These are phyloP conservation scores for Halichoeres trimaculatus DNA, from an alignment of 2,113 vertebrate species.

Conservation along the genomic window DNA sequence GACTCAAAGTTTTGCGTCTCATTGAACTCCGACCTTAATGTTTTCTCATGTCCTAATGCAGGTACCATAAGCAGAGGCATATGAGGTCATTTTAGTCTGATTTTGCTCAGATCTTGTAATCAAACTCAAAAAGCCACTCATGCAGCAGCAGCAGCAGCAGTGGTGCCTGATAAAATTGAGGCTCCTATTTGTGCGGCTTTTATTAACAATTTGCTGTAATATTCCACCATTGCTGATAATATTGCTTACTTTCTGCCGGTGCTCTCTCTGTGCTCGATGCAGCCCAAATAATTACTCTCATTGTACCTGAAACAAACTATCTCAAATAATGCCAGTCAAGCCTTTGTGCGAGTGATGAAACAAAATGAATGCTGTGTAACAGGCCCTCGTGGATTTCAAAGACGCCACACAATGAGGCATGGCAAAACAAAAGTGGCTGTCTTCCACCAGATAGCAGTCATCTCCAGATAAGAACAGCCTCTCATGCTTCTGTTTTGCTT, in stretches of 20 bases:
- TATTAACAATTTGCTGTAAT: slow-evolving; percentile 52
- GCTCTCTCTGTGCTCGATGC: slow-evolving; percentile 43
- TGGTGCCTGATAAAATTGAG: background rate
- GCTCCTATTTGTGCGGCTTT: slow-evolving; percentile 22
- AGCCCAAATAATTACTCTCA: slow-evolving; percentile 69
- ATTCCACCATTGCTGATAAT: slow-evolving; percentile 46
- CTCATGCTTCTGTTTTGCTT: slow-evolving; percentile 58
- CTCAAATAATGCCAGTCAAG: slow-evolving; percentile 69
- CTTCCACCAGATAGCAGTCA: slow-evolving; percentile 72
- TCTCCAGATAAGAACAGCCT: slow-evolving; percentile 72
- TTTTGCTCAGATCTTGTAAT: slow-evolving; percentile 4
- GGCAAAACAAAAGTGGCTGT: slow-evolving; percentile 73
- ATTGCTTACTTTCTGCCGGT: slow-evolving; percentile 53
- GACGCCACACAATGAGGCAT: slow-evolving; percentile 65
- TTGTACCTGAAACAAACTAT: slow-evolving; percentile 73
- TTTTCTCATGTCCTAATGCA: background rate
- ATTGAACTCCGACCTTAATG: background rate
- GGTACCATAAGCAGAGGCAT: background rate
- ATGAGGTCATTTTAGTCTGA: background rate
- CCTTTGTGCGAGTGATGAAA: slow-evolving; percentile 70
- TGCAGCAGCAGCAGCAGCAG: background rate
- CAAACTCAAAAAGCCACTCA: slow-evolving; percentile 9
- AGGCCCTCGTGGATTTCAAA: slow-evolving; percentile 72
- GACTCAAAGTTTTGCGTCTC: slow-evolving; percentile 14
- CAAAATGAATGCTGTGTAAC: slow-evolving; percentile 71